Conservation (phyloP, 2,797 vertebrate species). For the Pseudocheirus occidentalis region DNA sequence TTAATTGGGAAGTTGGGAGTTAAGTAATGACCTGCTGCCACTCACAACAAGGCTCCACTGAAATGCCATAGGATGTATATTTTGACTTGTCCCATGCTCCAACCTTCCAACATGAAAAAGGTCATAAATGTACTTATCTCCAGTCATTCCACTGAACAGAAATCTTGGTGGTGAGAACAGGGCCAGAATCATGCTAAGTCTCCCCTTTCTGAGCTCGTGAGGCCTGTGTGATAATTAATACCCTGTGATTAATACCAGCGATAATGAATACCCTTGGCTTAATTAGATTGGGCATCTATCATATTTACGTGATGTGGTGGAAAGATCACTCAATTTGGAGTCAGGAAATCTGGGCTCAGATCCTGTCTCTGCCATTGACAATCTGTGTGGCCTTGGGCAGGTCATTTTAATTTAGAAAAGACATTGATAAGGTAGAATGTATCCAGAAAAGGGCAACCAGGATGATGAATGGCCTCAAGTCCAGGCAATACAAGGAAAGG, state of each 20-base stretch:
- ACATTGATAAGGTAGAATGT: neutral
- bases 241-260: conserved; percentile 31
- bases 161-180: conserved; percentile 42
- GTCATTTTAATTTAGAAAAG: neutral
- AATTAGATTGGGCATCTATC: neutral
- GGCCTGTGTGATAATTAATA: conserved; percentile 40
- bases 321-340: neutral
- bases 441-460: neutral
- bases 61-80: conserved; percentile 68
- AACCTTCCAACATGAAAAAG: conserved; percentile 68
- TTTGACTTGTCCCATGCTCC: conserved; percentile 61
- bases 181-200: neutral
- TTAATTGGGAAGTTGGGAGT: conserved; percentile 79
- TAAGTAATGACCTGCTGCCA: conserved; percentile 69
- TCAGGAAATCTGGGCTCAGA: neutral
- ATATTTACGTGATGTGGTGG: no score
- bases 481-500: neutral
- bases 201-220: conserved; percentile 38
- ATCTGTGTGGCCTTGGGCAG: neutral
- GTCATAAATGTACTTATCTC: conserved; percentile 71
- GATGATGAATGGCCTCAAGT: neutral
- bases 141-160: conserved; percentile 46
- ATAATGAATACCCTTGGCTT: conserved; percentile 9
- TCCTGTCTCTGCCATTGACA: neutral
- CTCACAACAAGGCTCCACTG: conserved; percentile 72